Conservation (phyloP, 2,888 invertebrate genomes). For the Syrista parreyssii region DNA sequence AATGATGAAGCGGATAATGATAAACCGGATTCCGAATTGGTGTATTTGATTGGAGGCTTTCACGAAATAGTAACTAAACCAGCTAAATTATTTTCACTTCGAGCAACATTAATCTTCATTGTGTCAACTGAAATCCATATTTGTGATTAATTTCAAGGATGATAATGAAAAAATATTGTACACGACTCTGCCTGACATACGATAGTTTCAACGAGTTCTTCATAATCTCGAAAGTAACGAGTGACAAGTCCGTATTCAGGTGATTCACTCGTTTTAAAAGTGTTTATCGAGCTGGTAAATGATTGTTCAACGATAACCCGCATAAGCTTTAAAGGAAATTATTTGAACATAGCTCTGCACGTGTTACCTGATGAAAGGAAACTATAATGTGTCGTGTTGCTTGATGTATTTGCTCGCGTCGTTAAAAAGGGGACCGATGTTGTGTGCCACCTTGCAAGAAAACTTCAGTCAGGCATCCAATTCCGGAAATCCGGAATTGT, state of each 20-base stretch:
- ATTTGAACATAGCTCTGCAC: not conserved
- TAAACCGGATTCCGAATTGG: not conserved
- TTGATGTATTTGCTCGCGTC: not conserved
- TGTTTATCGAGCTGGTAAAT: not conserved
- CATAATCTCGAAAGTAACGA: not conserved
- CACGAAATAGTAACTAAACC: not conserved
- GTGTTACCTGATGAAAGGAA: not conserved
- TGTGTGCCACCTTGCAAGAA: not conserved
- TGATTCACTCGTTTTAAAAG: not conserved
- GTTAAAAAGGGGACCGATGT: not conserved
- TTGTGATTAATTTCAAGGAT: not conserved
- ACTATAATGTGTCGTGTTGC: not conserved
- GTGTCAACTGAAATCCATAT: not conserved
- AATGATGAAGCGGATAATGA: not conserved
- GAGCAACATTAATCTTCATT: not conserved
- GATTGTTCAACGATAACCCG: not conserved
- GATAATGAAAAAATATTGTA: not conserved
- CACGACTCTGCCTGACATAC: not conserved
- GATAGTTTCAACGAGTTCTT: not conserved
- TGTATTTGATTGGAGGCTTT: not conserved
- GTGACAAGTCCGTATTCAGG: not conserved
- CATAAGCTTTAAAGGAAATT: not conserved
- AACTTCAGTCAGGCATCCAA: not conserved
- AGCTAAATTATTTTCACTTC: not conserved
- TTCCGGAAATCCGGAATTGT: not conserved